Evolutionary conservation across 2,888 invertebrate species (phyloP), one percentile per base, ranked within the genome.

Genomic region (Drosophila differens): DNA sequence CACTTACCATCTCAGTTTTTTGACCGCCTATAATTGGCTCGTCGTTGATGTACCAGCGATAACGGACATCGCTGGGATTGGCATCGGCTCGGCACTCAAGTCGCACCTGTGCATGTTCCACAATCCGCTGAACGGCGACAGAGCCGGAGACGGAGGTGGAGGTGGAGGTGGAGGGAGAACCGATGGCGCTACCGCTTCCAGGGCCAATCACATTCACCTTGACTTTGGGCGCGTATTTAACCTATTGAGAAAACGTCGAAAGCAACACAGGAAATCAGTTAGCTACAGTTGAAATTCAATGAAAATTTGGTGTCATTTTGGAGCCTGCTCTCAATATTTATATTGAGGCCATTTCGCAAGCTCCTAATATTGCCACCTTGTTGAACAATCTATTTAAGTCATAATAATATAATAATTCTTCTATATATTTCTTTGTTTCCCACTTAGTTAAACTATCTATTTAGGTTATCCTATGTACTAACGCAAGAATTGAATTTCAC

Each of bases 141-240:
- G 51, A 9, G 12, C 41, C 35, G 1, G 41, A 12, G 14, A 41
- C 47, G 30, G 53, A 37, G 35, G n/a, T 10, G 28, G 39, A 39
- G n/a, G 12, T 25, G 19, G 22, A 35, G 3, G 6, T 10, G 12
- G 58, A 44, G n/a, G 39, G 28, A 14, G 49, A 10, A 25, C 33
- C 49, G 16, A 6, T 33, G 41, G 51, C 28, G 19, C 22, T 28
- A 51, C 51, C 53, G 35, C 35, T 60, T 16, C 53, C 51, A 28
- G 41, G 1, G 1, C 89, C 87, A 69, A 95, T 94, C 68, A 96
- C 95, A 83, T 94, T 95, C 73, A 98, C 95, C 72, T 96, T 96
- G 82, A 98, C 97, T 94, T 97, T 97, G 9, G 98, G 98, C 51
- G 97, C 97, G 91, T 97, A 99, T 94, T 97, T 98, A 35, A 98